These are phyloP conservation scores for Pseudomugil gertrudae DNA, from an alignment of 2,797 vertebrate genomes.

Conservation along the genomic window DNA sequence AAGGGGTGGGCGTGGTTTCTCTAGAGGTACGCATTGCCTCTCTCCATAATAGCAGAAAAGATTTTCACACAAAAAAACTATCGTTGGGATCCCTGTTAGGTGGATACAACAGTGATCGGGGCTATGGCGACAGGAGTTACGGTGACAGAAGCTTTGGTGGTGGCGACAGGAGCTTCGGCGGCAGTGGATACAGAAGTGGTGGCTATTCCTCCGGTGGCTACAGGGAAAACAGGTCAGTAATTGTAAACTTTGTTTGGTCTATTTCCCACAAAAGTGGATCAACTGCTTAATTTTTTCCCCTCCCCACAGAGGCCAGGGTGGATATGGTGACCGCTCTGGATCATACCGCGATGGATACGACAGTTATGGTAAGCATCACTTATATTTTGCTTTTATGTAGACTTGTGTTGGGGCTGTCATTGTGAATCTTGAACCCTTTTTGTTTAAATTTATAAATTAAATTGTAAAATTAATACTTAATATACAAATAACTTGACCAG, in stretches of 20 bases:
- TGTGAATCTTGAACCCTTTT: background rate
- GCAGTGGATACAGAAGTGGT: conserved; percentile 61
- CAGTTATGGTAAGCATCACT: conserved; percentile 81
- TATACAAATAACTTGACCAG: background rate
- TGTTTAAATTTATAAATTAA: too few relatives aligned
- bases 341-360: conserved; percentile 83
- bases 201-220: conserved; percentile 63
- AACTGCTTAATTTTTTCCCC: background rate
- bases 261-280: too few relatives aligned
- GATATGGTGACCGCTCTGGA: conserved; percentile 77
- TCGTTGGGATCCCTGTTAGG: background rate
- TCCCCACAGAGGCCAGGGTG: conserved; percentile 72
- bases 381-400: conserved; percentile 13
- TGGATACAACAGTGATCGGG: conserved; percentile 68
- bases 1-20: conserved; percentile 76
- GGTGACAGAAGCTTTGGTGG: conserved; percentile 64
- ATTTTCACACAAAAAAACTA: background rate
- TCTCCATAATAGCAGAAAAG: too few relatives aligned
- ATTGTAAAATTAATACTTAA: background rate
- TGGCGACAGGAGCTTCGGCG: conserved; percentile 63
- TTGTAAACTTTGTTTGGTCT: accelerated
- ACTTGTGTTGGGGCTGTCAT: conserved; percentile 67
- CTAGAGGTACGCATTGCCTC: conserved; percentile 51
- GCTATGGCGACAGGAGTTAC: conserved; percentile 65
- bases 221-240: conserved; percentile 69